Evolutionary conservation across 2,797 vertebrate species (phyloP), one percentile per base, ranked within the genome.

Genomic region (Hoplostethus atlanticus): DNA sequence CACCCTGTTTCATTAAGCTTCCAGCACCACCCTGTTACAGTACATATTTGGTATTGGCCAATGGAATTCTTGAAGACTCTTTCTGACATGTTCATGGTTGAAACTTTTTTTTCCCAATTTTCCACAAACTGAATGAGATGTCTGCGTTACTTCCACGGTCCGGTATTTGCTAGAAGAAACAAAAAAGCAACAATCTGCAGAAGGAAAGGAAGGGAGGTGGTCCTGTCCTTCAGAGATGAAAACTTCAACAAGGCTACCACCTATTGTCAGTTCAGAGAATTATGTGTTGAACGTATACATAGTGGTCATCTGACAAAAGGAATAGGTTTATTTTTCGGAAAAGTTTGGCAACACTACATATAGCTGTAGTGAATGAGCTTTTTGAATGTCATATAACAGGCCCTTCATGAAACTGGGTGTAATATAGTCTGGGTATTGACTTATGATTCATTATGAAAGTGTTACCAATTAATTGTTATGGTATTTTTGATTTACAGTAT

Each of bases 1-100:
- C 84, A 6, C 78, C 87, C 84, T 78, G 70, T 84, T 87, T 81
- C 81, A 87, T 87, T 76, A 87, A 81, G 58, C 61, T 73, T 78
- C 25, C 78, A 87, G 88, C 76, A 82, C 86, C 89, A 87, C 86
- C 88, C 89, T 86, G 81, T 81, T 84, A 70, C 70, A 68, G 46
- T 36, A 3, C 1, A 9, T 54, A 75, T 82, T 81, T 77, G 44
- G 74, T 81, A 70, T 75, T 76, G 75, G 54, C 56, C 71, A 78
- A 50, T 73, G 77, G 79, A 87, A 88, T 88, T 83, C 79, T 83
- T 51, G 4, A 48, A 67, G 71, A 15, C 36, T 69, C 25, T 16
- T 21, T 61, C 60, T 59, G 67, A 68, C 64, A 64, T 25, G 28
- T 76, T 66, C 59, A 44, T 62, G 28, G 28, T 28, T 28, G 1